These are phyloP conservation scores for Euclidia mi DNA, from an alignment of 2,888 invertebrate genomes.

Conservation along the genomic window DNA sequence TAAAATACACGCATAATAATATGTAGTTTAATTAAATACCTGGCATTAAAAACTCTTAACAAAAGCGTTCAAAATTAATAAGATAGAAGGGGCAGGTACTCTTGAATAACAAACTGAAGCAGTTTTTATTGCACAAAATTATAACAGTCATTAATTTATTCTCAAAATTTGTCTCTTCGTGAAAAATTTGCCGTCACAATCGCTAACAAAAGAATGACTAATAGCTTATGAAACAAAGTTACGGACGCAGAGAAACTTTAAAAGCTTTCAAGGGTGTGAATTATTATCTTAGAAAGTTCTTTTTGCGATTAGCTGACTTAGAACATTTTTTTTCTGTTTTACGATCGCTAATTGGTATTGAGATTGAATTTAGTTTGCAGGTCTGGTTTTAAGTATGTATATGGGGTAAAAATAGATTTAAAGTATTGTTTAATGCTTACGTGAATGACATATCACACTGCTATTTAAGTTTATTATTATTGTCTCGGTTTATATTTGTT, in stretches of 20 bases:
- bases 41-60: background rate
- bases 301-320: constrained; percentile 62
- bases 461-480: too few relatives aligned
- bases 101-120: constrained; percentile 56
- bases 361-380: background rate
- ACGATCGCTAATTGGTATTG: constrained; percentile 14
- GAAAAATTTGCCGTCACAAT: constrained; percentile 86
- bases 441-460: too few relatives aligned
- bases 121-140: constrained; percentile 84
- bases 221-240: constrained; percentile 87
- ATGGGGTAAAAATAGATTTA: too few relatives aligned
- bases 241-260: constrained; percentile 80
- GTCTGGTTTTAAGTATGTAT: background rate
- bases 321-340: constrained; percentile 29
- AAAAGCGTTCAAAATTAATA: constrained; percentile 43
- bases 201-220: constrained; percentile 89
- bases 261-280: constrained; percentile 83
- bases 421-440: background rate
- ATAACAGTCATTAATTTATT: constrained; percentile 87
- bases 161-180: constrained; percentile 88
- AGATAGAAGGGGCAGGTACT: constrained; percentile 52
- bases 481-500: too few relatives aligned
- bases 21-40: background rate
- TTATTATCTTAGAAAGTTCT: constrained; percentile 80
- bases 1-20: too few relatives aligned